phyloP scores from a whole-genome alignment of 2,113 vertebrate genomes.

The Rafetus swinhoei region DNA sequence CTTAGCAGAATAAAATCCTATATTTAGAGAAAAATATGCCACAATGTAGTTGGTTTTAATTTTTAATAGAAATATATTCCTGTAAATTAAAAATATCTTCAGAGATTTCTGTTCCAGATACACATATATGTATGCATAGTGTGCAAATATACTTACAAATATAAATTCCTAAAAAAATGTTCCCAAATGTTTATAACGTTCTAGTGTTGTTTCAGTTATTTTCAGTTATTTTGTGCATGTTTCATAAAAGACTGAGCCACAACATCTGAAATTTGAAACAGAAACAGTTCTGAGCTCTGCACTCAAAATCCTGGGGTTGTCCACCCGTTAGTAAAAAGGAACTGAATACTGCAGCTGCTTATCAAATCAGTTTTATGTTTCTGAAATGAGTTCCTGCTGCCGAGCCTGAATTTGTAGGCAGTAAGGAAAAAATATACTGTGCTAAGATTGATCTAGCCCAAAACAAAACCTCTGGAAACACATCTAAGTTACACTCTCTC shows the following conservation, averaged over 20 bases:
- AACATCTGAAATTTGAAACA: conserved; percentile 59
- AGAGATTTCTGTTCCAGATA: background rate
- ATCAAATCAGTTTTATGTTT: conserved; percentile 77
- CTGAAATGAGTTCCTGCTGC: conserved; percentile 80
- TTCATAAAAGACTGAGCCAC: conserved; percentile 42
- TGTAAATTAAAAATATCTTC: background rate
- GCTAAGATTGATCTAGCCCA: conserved; percentile 60
- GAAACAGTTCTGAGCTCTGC: conserved; percentile 22
- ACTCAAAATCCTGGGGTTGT: conserved; percentile 59
- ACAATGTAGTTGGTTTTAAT: background rate
- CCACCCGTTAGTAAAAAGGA: conserved; percentile 63
- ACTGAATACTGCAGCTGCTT: conserved; percentile 77
- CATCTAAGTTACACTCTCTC: conserved; percentile 9
- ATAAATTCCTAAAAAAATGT: conserved; percentile 59
- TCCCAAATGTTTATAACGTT: background rate
- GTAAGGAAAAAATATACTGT: conserved; percentile 17
- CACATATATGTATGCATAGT: background rate
- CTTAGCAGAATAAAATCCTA: conserved; percentile 13
- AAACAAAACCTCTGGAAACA: conserved; percentile 63
- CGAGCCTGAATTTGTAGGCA: conserved; percentile 74
- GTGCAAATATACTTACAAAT: conserved; percentile 42
- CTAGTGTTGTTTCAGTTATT: conserved; percentile 22
- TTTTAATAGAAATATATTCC: conserved; percentile 11
- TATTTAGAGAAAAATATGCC: conserved; percentile 14
- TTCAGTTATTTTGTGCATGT: conserved; percentile 41